Conservation (phyloP, 2,797 vertebrate species). For the Adelosebastes latens region DNA sequence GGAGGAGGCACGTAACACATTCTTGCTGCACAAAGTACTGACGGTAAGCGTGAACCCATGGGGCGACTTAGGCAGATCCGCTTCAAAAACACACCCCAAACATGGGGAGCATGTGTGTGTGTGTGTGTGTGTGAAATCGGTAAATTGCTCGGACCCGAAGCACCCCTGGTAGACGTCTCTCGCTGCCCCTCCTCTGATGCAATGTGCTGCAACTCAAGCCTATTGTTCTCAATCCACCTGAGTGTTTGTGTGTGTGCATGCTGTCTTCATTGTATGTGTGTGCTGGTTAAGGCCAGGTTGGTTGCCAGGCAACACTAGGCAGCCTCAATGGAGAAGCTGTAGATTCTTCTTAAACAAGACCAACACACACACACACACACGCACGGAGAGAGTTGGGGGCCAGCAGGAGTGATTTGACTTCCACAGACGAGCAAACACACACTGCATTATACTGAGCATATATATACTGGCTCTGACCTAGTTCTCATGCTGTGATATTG, state of each 20-base stretch:
- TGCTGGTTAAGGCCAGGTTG: conserved; percentile 68
- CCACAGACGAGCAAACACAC: conserved; percentile 13
- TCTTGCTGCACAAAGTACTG: conserved; percentile 42
- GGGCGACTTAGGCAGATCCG: conserved; percentile 38
- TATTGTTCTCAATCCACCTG: conserved; percentile 73
- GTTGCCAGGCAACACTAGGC: conserved; percentile 79
- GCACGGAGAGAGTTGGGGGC: conserved; percentile 26
- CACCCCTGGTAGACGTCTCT: conserved; percentile 41
- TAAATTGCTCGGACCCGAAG: conserved; percentile 29
- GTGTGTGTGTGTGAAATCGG: conserved; percentile 44
- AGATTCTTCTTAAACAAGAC: conserved; percentile 65
- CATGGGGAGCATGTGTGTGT: neutral
- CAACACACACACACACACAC: conserved; percentile 34
- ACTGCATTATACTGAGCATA: conserved; percentile 57
- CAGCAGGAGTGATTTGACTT: conserved; percentile 37
- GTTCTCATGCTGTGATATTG: conserved; percentile 64
- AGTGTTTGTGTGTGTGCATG: conserved; percentile 42
- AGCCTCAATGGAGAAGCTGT: conserved; percentile 61
- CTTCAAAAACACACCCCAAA: conserved; percentile 12
- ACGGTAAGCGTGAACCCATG: conserved; percentile 29
- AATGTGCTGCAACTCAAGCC: conserved; percentile 66
- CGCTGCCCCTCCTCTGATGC: conserved; percentile 71
- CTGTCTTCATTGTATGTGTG: conserved; percentile 41
- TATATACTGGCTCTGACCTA: conserved; percentile 69
- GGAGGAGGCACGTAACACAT: conserved; percentile 25